Conservation (phyloP, 2,888 invertebrate genomes). For the Idaea dimidiata region DNA sequence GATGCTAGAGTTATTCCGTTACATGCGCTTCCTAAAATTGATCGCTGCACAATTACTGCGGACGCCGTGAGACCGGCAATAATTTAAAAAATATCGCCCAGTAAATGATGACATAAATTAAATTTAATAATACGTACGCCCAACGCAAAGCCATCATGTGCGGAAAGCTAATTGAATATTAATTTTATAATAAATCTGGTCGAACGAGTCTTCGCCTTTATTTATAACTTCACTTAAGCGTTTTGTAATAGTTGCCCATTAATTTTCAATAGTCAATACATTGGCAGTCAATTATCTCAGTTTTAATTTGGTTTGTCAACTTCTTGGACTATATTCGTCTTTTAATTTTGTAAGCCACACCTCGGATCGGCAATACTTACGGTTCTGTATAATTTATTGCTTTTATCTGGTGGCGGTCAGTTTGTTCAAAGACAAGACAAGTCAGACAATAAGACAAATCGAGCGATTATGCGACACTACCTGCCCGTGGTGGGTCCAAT, state of each 20-base stretch:
- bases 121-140: conserved; percentile 78
- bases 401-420: conserved; percentile 77
- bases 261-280: conserved; percentile 47
- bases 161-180: conserved; percentile 81
- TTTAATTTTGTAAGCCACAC: conserved; percentile 59
- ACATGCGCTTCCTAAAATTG: conserved; percentile 49
- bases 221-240: conserved; percentile 66
- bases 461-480: conserved; percentile 75
- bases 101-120: conserved; percentile 79
- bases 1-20: conserved; percentile 26
- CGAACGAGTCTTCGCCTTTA: conserved; percentile 60
- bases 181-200: conserved; percentile 78
- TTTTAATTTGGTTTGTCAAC: conserved; percentile 23
- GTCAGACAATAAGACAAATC: conserved; percentile 78
- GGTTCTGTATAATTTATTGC: conserved; percentile 75
- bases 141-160: conserved; percentile 74
- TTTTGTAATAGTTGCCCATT: conserved; percentile 43
- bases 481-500: conserved; percentile 72
- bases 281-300: conserved; percentile 27
- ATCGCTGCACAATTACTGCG: conserved; percentile 60
- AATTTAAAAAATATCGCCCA: conserved; percentile 75
- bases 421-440: conserved; percentile 75
- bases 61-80: conserved; percentile 65
- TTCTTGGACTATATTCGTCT: conserved; percentile 34
- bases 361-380: conserved; percentile 73